Conservation (phyloP, 2,797 vertebrate species). For the Podarcis lilfordi region DNA sequence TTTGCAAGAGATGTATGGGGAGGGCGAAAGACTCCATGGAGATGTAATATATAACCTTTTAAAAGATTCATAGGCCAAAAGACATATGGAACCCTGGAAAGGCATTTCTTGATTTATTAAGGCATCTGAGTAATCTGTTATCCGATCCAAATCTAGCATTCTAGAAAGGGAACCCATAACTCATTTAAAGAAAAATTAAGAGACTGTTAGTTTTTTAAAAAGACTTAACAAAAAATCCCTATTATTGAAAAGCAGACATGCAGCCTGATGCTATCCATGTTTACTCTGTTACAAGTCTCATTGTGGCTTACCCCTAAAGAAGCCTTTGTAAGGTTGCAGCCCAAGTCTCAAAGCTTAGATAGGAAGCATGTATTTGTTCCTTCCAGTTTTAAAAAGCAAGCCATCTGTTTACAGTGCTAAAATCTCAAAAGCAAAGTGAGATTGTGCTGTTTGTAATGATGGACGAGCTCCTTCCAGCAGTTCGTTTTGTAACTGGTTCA, state of each 20-base stretch:
- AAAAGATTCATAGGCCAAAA: constrained; percentile 40
- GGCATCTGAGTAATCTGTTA: not conserved
- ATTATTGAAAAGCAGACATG: not conserved
- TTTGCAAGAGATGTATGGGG: not conserved
- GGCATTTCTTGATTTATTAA: constrained; percentile 48
- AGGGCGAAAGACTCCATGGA: not conserved
- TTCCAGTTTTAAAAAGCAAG: not conserved
- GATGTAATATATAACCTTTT: constrained; percentile 38
- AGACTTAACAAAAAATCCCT: not conserved
- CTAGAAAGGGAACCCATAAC: constrained; percentile 3
- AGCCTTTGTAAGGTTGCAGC: not conserved
- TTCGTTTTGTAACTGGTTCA: not conserved
- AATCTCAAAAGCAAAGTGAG: not conserved
- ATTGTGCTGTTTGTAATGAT: not conserved
- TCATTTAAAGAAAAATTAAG: constrained; percentile 17
- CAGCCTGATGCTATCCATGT: not conserved
- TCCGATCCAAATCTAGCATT: not conserved
- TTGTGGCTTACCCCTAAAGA: not conserved
- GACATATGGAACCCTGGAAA: constrained; percentile 37
- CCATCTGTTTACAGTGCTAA: not conserved
- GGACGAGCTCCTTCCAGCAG: too few species aligned
- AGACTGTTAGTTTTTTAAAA: not conserved
- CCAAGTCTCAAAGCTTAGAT: not conserved
- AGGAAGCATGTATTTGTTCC: not conserved
- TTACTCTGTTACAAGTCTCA: not conserved